A percentile compares a stretch with the other conserved stretches of the same genome.
phyloP scores from a whole-genome alignment of 2,888 invertebrate species.

The Sesamia inferens region DNA sequence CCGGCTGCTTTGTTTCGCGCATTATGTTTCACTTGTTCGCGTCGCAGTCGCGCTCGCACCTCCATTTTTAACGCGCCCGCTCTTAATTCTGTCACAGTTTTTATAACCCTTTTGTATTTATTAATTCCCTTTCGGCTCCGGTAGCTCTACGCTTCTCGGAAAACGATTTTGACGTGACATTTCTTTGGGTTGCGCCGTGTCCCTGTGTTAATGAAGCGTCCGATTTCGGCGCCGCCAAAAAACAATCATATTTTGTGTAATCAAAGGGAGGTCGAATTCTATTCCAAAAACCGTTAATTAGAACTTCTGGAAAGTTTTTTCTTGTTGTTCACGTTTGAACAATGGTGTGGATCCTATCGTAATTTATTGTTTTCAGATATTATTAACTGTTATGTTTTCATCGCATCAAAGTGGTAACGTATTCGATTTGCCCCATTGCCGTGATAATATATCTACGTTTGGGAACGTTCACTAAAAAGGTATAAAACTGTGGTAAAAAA shows the following conservation, averaged over 20 bases:
- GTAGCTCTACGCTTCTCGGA: slow-evolving; percentile 89
- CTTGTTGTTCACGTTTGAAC: slow-evolving; percentile 17
- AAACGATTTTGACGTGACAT: slow-evolving; percentile 88
- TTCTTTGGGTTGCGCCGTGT: slow-evolving; percentile 84
- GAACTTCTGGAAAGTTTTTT: slow-evolving; percentile 54
- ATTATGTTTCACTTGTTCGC: slow-evolving; percentile 90
- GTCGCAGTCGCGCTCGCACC: slow-evolving; percentile 82
- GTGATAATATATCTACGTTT: slow-evolving; percentile 57
- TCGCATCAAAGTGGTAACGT: slow-evolving; percentile 40
- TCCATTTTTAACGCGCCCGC: slow-evolving; percentile 86
- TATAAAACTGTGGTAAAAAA: slow-evolving; percentile 76
- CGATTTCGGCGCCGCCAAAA: slow-evolving; percentile 85
- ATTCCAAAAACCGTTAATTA: slow-evolving; percentile 69
- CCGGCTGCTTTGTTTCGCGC: slow-evolving; percentile 90
- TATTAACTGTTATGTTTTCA: slow-evolving; percentile 53
- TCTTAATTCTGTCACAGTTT: slow-evolving; percentile 90
- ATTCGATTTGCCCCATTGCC: slow-evolving; percentile 45
- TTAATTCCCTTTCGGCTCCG: slow-evolving; percentile 88
- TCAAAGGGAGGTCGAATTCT: slow-evolving; percentile 75
- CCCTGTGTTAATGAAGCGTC: slow-evolving; percentile 88
- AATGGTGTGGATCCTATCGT: slow-evolving; percentile 30
- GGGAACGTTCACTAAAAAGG: slow-evolving; percentile 66
- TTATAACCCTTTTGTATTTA: slow-evolving; percentile 89
- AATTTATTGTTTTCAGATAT: slow-evolving; percentile 43
- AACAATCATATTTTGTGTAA: slow-evolving; percentile 74